Evolutionary conservation across 2,113 vertebrate genomes (phyloP), one percentile per base, ranked within the genome.

Genomic region (Pedionomus torquatus): DNA sequence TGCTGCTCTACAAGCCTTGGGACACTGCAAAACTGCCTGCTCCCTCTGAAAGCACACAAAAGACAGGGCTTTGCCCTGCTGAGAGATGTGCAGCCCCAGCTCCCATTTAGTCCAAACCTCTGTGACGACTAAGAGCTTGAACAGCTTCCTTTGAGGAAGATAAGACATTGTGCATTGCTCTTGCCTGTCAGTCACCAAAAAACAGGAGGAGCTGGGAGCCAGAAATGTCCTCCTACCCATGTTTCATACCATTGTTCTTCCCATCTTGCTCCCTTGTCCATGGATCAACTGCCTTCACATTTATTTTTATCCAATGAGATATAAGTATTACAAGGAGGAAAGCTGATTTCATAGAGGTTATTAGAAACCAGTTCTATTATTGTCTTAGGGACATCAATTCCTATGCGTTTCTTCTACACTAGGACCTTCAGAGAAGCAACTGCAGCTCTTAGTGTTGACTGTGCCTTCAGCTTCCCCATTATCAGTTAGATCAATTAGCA

Each of bases 311-410:
- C 17, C 21, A 21, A n/a, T n/a, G n/a, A n/a, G n/a, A n/a, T n/a
- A n/a, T n/a, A n/a, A n/a, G n/a, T n/a, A n/a, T n/a, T n/a, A n/a
- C n/a, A n/a, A 35, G 54, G 8, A 84, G 7, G 13, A 75, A 63
- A 0, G 1, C 5, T 46, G n/a, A 48, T 30, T 77, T 77, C 6
- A 23, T 5, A 37, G 14, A 6, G 11, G 2, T 3, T 92, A 76
- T 83, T 55, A 63, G 60, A 70, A 93, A 65, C 3, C 17, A 52
- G 21, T 46, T 63, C 37, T 79, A 13, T 64, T 55, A 35, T 15
- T 10, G 6, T 72, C 48, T 76, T 55, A 60, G 25, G 23, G 39
- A 63, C 48, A 68, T 35, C 41, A 83, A 79, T 68, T 71, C 15
- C 82, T 51, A 7, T 2, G 3, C 17, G 23, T 17, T 76, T 88